A percentile compares a stretch with the other conserved stretches of the same genome.
These are phyloP conservation scores for Brenthis ino DNA, from an alignment of 2,888 invertebrate genomes.

Conservation along the genomic window DNA sequence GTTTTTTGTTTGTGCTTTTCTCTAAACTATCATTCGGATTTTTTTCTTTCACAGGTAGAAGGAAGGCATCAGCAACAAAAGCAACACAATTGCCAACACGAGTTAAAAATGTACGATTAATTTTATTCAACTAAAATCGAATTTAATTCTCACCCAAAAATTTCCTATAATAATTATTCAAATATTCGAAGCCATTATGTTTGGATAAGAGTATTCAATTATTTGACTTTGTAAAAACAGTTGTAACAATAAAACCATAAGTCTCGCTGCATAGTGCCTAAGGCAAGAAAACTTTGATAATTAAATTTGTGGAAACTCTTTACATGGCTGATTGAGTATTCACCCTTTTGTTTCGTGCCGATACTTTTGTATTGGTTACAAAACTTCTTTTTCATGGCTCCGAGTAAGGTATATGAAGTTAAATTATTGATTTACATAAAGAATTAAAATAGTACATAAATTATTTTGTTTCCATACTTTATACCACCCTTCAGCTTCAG, in stretches of 20 bases:
- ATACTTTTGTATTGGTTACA: slow-evolving; percentile 33
- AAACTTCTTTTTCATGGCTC: not conserved
- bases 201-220: not conserved
- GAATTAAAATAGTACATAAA: not conserved
- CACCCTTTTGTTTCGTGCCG: slow-evolving; percentile 35
- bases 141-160: not conserved
- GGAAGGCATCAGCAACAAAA: no score
- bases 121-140: not conserved
- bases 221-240: slow-evolving; percentile 15
- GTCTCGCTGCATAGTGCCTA: slow-evolving; percentile 12
- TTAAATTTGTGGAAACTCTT: slow-evolving; percentile 39
- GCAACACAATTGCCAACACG: no score
- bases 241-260: slow-evolving; percentile 24
- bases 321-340: slow-evolving; percentile 39
- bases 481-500: no score
- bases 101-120: no score
- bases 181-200: not conserved
- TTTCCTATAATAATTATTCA: not conserved
- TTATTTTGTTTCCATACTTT: no score
- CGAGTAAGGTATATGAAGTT: not conserved
- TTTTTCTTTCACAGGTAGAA: no score
- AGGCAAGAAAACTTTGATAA: slow-evolving; percentile 34
- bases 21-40: no score
- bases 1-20: no score
- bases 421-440: not conserved